These are phyloP conservation scores for Cyprinodon brontotheroides DNA, from an alignment of 2,113 vertebrate species.

Conservation along the genomic window DNA sequence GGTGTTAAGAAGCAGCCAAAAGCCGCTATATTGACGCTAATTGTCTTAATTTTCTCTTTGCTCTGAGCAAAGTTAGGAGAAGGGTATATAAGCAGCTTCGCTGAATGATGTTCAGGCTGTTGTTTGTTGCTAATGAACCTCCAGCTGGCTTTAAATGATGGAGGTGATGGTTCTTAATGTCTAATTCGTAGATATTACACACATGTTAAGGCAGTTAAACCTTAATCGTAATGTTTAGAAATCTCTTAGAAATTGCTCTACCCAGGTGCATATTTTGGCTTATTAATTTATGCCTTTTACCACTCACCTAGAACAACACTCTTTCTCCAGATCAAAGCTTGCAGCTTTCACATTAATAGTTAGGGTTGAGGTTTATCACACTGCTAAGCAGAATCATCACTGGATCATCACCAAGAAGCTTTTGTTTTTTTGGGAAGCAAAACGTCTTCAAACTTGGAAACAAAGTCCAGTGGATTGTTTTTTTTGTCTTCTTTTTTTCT, in stretches of 20 bases:
- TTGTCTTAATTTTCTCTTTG: slow-evolving; percentile 39
- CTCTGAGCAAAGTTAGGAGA: background rate
- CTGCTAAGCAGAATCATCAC: no score
- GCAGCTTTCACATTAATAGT: background rate
- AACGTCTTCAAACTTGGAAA: no score
- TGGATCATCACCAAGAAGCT: no score
- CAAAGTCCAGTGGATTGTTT: no score
- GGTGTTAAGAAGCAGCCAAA: slow-evolving; percentile 34
- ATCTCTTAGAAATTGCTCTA: background rate
- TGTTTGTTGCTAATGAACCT: background rate
- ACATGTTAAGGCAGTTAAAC: background rate
- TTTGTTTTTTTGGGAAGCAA: no score
- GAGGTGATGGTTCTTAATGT: background rate
- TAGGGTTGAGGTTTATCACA: background rate
- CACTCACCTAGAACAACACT: background rate
- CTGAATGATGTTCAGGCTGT: slow-evolving; percentile 4
- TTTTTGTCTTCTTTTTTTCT: no score
- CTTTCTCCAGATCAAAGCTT: background rate
- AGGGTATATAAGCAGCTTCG: slow-evolving; percentile 18
- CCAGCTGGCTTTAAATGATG: background rate
- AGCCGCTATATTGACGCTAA: slow-evolving; percentile 30
- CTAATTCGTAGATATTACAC: background rate
- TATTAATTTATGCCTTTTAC: background rate
- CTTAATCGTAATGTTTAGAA: background rate
- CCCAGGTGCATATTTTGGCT: background rate